Evolutionary conservation across 1,140 invertebrate species (phyloP).

Genomic region (Bombus affinis): DNA sequence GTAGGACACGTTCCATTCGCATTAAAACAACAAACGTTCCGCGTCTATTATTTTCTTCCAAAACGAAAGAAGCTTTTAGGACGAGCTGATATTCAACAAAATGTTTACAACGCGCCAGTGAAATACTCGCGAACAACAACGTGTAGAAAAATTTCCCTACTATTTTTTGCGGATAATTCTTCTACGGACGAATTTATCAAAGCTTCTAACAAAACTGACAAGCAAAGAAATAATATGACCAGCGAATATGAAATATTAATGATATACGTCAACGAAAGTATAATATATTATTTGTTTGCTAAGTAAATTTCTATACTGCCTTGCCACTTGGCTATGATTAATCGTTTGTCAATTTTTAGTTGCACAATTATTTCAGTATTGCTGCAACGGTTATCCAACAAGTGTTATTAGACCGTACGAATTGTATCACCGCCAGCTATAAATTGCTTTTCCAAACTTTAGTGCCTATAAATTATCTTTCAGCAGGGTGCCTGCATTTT

Average conservation of each 20-base stretch:
- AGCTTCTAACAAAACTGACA: background rate
- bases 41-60: too few species aligned
- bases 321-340: background rate
- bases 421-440: background rate
- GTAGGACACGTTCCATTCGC: too few species aligned
- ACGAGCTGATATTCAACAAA: too few species aligned
- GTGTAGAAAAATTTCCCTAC: background rate
- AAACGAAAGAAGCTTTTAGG: too few species aligned
- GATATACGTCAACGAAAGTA: background rate
- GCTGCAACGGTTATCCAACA: background rate
- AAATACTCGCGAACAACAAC: background rate
- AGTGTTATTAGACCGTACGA: constrained; percentile 10
- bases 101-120: too few species aligned
- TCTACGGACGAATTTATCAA: background rate
- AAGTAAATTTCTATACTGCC: background rate
- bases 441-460: constrained; percentile 46
- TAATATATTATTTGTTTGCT: constrained; percentile 3
- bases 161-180: background rate
- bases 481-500: constrained; percentile 38
- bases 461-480: constrained; percentile 60
- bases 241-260: background rate
- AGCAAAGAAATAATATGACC: background rate
- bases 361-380: background rate
- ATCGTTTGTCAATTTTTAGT: background rate
- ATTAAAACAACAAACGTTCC: too few species aligned